These are phyloP conservation scores for Chymomyza costata DNA, from an alignment of 1,140 invertebrate species.

Conservation along the genomic window DNA sequence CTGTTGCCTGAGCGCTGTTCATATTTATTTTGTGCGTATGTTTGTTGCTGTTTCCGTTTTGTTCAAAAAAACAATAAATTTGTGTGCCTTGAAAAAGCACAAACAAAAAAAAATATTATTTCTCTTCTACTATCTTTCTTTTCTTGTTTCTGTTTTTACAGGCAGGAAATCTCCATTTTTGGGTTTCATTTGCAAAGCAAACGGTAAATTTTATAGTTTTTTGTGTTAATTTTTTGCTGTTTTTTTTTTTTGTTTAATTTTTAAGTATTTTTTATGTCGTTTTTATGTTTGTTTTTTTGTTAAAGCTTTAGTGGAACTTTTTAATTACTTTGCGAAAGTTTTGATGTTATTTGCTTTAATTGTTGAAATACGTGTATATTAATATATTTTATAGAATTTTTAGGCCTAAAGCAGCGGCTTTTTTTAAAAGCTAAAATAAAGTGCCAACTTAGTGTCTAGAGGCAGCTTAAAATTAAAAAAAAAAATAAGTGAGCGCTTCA, in stretches of 20 bases:
- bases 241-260: conserved; percentile 28
- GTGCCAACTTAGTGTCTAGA: too few species aligned
- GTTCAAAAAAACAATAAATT: too few species aligned
- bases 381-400: too few species aligned
- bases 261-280: conserved; percentile 18
- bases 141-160: conserved; percentile 61
- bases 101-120: too few species aligned
- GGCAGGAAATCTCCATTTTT: conserved; percentile 75
- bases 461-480: too few species aligned
- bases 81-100: too few species aligned
- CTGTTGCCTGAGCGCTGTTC: background rate
- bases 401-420: too few species aligned
- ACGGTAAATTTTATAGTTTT: conserved; percentile 64
- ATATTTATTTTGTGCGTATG: conserved; percentile 7
- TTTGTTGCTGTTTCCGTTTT: conserved; percentile 15
- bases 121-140: conserved; percentile 38
- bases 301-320: conserved; percentile 9
- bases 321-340: conserved; percentile 38
- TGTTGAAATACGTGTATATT: too few species aligned
- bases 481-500: too few species aligned
- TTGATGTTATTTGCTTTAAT: background rate
- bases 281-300: conserved; percentile 11
- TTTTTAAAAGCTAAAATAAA: too few species aligned
- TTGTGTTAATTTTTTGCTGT: conserved; percentile 19
- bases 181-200: conserved; percentile 75